phyloP scores from a whole-genome alignment of 2,113 vertebrate species.

The Malurus elegans region DNA sequence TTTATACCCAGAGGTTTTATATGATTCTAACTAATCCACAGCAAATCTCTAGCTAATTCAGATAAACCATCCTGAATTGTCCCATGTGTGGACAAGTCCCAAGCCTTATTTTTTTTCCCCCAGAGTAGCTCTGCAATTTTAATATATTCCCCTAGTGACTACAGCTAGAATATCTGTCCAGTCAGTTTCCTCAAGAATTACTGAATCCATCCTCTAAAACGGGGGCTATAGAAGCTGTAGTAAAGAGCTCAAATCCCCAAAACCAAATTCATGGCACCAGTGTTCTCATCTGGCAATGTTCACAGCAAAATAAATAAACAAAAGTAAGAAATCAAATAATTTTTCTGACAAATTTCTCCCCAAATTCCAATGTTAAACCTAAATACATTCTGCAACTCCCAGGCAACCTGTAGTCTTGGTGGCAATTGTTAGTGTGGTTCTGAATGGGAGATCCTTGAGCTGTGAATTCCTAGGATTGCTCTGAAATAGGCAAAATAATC shows the following conservation, averaged over 20 bases:
- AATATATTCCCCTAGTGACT: not conserved
- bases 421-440: not conserved
- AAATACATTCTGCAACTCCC: not conserved
- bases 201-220: not conserved
- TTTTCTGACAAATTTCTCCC: not conserved
- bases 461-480: not conserved
- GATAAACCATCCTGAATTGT: not conserved
- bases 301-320: not conserved
- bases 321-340: not conserved
- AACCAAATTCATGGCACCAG: not conserved
- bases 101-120: not conserved
- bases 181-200: not conserved
- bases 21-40: not conserved
- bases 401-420: not conserved
- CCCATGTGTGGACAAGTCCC: not conserved
- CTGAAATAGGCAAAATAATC: not conserved
- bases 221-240: not conserved
- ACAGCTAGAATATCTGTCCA: not conserved
- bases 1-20: not conserved
- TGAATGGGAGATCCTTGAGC: not conserved
- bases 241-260: not conserved
- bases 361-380: not conserved
- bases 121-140: not conserved
- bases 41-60: not conserved
- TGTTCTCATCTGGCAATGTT: not conserved